Percentiles rank a stretch among this genome's conserved stretches.
These are phyloP conservation scores for Zonotrichia leucophrys DNA, from an alignment of 2,113 vertebrate species.

Conservation along the genomic window DNA sequence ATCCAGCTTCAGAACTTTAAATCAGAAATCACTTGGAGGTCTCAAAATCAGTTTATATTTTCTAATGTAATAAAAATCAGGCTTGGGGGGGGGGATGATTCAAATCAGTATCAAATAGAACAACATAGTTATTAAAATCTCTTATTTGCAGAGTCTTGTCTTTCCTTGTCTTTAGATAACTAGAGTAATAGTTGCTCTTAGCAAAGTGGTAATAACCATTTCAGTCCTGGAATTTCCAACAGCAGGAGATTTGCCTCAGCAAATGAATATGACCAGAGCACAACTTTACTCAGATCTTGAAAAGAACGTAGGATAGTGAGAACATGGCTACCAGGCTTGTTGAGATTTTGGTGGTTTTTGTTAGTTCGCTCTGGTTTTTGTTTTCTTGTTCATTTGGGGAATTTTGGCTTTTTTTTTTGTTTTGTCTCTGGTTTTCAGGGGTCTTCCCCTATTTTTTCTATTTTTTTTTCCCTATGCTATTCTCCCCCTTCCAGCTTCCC, in stretches of 20 bases:
- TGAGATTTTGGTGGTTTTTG: background rate
- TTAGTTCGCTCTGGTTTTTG: background rate
- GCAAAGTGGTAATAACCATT: conserved; percentile 39
- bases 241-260: conserved; percentile 32
- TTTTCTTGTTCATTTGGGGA: no score
- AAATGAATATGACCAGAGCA: conserved; percentile 36
- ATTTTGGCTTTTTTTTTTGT: background rate
- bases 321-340: conserved; percentile 32
- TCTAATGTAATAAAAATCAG: conserved; percentile 54
- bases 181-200: conserved; percentile 52
- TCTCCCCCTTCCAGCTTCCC: background rate
- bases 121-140: conserved; percentile 46
- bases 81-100: background rate
- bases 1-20: background rate
- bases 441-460: accelerated
- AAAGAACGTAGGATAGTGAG: conserved; percentile 19
- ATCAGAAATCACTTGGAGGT: background rate
- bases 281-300: conserved; percentile 42
- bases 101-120: conserved; percentile 49
- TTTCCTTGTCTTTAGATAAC: conserved; percentile 54
- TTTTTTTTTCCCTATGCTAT: background rate
- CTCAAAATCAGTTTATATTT: conserved; percentile 16
- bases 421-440: background rate
- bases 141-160: conserved; percentile 38
- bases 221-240: conserved; percentile 48